These are phyloP conservation scores for Hyla sarda DNA, from an alignment of 2,113 vertebrate species.

Conservation along the genomic window DNA sequence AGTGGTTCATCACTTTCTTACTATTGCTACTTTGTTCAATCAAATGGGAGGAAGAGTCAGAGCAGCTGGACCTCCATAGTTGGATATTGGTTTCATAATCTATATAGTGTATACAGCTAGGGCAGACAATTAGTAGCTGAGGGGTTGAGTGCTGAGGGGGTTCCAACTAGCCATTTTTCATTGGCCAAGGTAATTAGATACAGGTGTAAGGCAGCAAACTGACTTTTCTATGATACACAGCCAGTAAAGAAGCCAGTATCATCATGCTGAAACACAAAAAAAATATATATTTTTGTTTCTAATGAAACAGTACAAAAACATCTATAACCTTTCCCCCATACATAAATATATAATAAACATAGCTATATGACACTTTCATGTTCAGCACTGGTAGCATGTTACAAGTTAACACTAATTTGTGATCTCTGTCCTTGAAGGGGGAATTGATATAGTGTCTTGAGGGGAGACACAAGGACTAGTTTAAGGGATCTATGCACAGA, in stretches of 20 bases:
- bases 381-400: conserved; percentile 16
- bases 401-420: conserved; percentile 8
- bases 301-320: conserved; percentile 34
- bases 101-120: too few relatives aligned
- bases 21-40: not conserved
- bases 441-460: conserved; percentile 20
- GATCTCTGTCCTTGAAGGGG: not conserved
- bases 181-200: too few relatives aligned
- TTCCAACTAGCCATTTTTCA: too few relatives aligned
- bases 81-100: not conserved
- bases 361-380: not conserved
- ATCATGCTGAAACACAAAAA: not conserved
- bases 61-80: not conserved
- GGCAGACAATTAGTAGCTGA: too few relatives aligned
- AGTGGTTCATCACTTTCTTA: not conserved
- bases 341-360: not conserved
- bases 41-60: not conserved
- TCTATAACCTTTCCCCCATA: conserved; percentile 12
- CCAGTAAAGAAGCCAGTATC: not conserved
- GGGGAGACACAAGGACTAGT: not conserved
- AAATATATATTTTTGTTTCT: not conserved
- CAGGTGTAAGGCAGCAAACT: too few relatives aligned
- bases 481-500: not conserved
- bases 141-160: too few relatives aligned
- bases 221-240: not conserved